phyloP scores from a whole-genome alignment of 2,888 invertebrate genomes.

The Argyresthia albistria region DNA sequence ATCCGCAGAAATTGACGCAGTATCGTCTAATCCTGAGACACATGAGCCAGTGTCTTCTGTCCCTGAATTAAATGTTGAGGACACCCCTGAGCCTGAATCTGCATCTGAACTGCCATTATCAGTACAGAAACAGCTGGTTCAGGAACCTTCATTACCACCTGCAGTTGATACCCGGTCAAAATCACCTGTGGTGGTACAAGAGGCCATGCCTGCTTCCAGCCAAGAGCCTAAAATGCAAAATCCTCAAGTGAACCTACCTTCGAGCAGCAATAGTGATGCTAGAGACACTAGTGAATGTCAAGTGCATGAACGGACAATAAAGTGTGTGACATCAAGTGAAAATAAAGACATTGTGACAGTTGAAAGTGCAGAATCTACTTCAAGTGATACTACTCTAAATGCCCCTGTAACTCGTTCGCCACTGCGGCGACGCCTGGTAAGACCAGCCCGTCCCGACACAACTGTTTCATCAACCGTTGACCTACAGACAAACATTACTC shows the following conservation, averaged over 20 bases:
- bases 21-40: no score
- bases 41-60: no score
- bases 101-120: neutral
- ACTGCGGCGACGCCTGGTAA: conserved; percentile 44
- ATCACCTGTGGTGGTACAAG: neutral
- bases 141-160: neutral
- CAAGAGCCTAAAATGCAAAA: neutral
- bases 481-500: conserved; percentile 33
- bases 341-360: conserved; percentile 52
- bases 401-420: conserved; percentile 44
- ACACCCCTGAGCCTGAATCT: neutral
- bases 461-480: conserved; percentile 58
- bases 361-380: conserved; percentile 63
- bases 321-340: conserved; percentile 60
- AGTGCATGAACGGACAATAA: conserved; percentile 48
- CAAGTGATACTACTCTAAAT: conserved; percentile 60
- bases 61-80: no score
- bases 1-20: neutral
- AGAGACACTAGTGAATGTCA: conserved; percentile 38
- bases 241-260: conserved; percentile 14
- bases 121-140: neutral
- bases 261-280: conserved; percentile 42
- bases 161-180: neutral
- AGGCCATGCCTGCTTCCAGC: neutral
- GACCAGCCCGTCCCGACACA: conserved; percentile 57